Base-by-base conservation (phyloP, 1,140 invertebrate genomes). In the Cardiocondyla obscurior region DNA sequence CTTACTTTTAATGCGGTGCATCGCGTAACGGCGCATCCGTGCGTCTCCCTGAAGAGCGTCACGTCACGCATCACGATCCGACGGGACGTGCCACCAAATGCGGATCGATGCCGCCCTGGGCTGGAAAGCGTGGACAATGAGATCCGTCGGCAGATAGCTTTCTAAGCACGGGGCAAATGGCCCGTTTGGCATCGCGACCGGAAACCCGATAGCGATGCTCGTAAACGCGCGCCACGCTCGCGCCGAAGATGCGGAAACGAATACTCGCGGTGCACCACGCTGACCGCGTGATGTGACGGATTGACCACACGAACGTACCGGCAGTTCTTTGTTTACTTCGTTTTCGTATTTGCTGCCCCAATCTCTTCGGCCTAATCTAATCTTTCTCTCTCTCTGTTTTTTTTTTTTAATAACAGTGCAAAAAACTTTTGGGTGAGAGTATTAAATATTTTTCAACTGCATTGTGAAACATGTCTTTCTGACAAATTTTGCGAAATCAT, bases 151-250 rank as follows among this genome's bases (percentile, higher is more conserved):
- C 19, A 42, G 73, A 62, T 76, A 49, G 42, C 14, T 49, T 22
- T n/a, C 73, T 76, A 64, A 64, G 39, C 57, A 49, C 28, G 72
- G 28, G 70, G 42, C 22, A 8, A 67, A 25, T 14, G 65, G 39
- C 25, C 42, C 57, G 42, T 76, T 76, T 76, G 72, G 57, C 42
- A 49, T 36, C 57, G 57, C 57, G 57, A 49, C 73, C 73, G 73
- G 57, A 64, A 76, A 64, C 12, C 28, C 28, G 57, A 76, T 64
- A 64, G 57, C 57, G 58, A 76, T 76, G 72, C 72, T 76, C 57
- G 42, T 76, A 76, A 76, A 64, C 14, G 42, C 72, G 39, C 10
- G n/a, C 36, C 55, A 39, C 53, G 33, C 55, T 8, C 33, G 19
- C 46, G 70, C n/a, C 25, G 14, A 19, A 30, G 12, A 2, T 58